phyloP scores from a whole-genome alignment of 1,140 invertebrate species.

The Diprion similis region DNA sequence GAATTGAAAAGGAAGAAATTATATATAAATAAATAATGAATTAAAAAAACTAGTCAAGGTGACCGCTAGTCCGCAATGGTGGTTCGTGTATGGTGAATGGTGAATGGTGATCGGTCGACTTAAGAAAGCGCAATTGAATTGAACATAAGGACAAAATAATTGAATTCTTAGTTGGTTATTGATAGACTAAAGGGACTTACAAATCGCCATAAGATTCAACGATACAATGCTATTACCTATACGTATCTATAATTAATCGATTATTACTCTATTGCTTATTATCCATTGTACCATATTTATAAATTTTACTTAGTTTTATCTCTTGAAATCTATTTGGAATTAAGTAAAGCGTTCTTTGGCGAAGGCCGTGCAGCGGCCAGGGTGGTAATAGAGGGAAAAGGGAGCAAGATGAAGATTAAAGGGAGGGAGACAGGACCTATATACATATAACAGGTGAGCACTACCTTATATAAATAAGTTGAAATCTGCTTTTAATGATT shows the following conservation, averaged over 20 bases:
- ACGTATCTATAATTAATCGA: slow-evolving; percentile 56
- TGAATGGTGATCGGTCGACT: slow-evolving; percentile 39
- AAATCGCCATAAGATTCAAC: slow-evolving; percentile 57
- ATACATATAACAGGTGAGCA: slow-evolving; percentile 20
- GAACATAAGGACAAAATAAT: slow-evolving; percentile 47
- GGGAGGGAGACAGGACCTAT: slow-evolving; percentile 19
- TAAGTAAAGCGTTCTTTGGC: slow-evolving; percentile 38
- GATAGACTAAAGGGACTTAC: slow-evolving; percentile 25
- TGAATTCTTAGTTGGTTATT: slow-evolving; percentile 42
- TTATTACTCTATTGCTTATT: slow-evolving; percentile 56
- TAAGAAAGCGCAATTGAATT: slow-evolving; percentile 24
- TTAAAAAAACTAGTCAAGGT: slow-evolving; percentile 60
- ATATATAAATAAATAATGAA: slow-evolving; percentile 28
- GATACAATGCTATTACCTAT: slow-evolving; percentile 56
- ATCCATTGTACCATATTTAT: slow-evolving; percentile 58
- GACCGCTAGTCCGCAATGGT: slow-evolving; percentile 58
- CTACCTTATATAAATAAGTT: slow-evolving; percentile 23
- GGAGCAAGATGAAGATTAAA: slow-evolving; percentile 35
- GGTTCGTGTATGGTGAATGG: slow-evolving; percentile 43
- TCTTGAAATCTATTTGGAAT: slow-evolving; percentile 47
- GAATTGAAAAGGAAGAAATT: slow-evolving; percentile 28
- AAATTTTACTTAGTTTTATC: slow-evolving; percentile 58
- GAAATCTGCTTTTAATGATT: slow-evolving; percentile 44
- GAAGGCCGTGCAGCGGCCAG: slow-evolving; percentile 18
- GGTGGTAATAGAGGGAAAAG: slow-evolving; percentile 19